Evolutionary conservation across 2,888 invertebrate species (phyloP), one percentile per base, ranked within the genome.

Genomic region (Rhagonycha lutea): DNA sequence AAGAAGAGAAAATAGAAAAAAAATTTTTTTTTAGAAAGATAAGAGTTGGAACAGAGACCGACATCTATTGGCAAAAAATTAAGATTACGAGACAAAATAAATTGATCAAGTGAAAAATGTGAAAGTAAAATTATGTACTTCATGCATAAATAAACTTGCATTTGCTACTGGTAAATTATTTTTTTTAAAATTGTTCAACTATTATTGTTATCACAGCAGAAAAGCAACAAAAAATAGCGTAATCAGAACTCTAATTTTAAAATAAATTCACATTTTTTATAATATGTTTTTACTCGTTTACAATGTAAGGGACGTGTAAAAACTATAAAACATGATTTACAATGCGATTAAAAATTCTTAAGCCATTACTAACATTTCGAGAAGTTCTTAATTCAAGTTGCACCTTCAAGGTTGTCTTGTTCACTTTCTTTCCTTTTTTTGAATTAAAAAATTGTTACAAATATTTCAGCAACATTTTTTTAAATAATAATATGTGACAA

Each of bases 371-470:
- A 68, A 78, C 75, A 70, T 75, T 72, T 78, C 32, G 62, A 68
- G 75, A 75, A 68, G 70, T 76, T 68, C 78, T 78, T 73, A 71
- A 76, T 61, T 77, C 75, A 75, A 79, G 80, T 79, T 78, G 78
- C 79, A 75, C 79, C 76, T 79, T 73, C 81, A 81, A 81, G 81
- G 81, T 63, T 78, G 80, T 47, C 81, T 72, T 79, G 80, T 81
- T 81, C 78, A 79, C 80, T 81, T 80, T 81, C 81, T 78, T 81
- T 79, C 78, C 70, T 79, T 79, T 78, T 65, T 65, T 65, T 65
- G 12, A n/a, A 10, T 8, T 24, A 65, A 24, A 24, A 65, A 65
- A 24, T 65, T 65, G 62, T 23, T 62, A 24, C 26, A 47, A 47
- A 47, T n/a, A n/a, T 47, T 47, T 47, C n/a, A 47, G 12, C 47